phyloP scores from a whole-genome alignment of 1,140 invertebrate species.

The Leucophenga varia region DNA sequence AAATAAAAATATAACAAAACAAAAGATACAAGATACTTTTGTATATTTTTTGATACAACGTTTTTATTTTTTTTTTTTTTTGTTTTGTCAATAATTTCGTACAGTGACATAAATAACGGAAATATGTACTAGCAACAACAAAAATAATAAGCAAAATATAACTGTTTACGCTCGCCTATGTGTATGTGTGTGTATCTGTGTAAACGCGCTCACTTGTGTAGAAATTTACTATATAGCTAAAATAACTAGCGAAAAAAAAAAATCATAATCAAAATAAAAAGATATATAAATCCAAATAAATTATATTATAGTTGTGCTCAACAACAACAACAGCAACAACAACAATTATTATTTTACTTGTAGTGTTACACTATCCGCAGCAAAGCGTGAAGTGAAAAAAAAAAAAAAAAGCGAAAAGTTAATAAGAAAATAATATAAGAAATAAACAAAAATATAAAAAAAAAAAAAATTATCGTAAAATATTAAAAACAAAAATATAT shows the following conservation, averaged over 20 bases:
- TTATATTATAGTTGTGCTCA: too few relatives aligned
- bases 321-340: constrained; percentile 18
- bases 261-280: too few relatives aligned
- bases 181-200: constrained; percentile 14
- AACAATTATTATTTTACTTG: background rate
- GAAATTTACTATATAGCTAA: too few relatives aligned
- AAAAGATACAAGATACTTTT: too few relatives aligned
- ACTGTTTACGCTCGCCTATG: constrained; percentile 10
- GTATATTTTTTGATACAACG: too few relatives aligned
- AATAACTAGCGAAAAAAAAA: too few relatives aligned
- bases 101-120: constrained; percentile 33
- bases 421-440: constrained; percentile 20
- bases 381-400: constrained; percentile 48
- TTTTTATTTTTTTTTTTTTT: constrained; percentile 27
- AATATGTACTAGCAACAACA: constrained; percentile 29
- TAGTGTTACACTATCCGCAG: constrained; percentile 40
- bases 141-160: constrained; percentile 2
- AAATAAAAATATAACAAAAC: too few relatives aligned
- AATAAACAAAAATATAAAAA: constrained; percentile 7
- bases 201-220: too few relatives aligned
- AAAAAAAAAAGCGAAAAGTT: too few relatives aligned
- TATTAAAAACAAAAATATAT: constrained; percentile 37
- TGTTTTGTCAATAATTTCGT: constrained; percentile 39
- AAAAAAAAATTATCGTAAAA: too few relatives aligned
- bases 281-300: too few relatives aligned